phyloP scores from a whole-genome alignment of 2,113 vertebrate species.

The Neoarius graeffei region DNA sequence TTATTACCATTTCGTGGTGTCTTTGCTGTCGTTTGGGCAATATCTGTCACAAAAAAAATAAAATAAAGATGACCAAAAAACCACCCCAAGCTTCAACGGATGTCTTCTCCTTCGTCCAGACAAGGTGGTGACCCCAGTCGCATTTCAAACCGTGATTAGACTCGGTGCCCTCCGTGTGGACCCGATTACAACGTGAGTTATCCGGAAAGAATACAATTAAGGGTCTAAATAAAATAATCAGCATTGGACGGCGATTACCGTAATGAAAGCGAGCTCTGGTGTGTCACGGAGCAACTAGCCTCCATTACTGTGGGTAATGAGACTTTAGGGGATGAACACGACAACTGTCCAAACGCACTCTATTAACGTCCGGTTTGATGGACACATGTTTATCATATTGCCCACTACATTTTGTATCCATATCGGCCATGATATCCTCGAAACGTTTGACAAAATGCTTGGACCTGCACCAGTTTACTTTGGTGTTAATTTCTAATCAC shows the following conservation, averaged over 20 bases:
- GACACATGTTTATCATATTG: slow-evolving; percentile 51
- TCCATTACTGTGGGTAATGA: slow-evolving; percentile 96
- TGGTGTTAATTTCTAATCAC: slow-evolving; percentile 4
- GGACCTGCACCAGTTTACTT: neutral
- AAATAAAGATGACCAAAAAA: neutral
- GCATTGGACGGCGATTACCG: slow-evolving; percentile 99
- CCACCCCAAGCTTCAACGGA: slow-evolving; percentile 30
- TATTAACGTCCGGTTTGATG: slow-evolving; percentile 47
- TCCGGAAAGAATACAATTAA: slow-evolving; percentile 99
- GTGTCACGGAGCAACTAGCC: slow-evolving; percentile 96
- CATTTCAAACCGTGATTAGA: slow-evolving; percentile 96
- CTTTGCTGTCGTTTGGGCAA: slow-evolving; percentile 18
- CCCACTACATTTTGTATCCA: slow-evolving; percentile 5
- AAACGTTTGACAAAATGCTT: slow-evolving; percentile 9
- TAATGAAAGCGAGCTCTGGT: slow-evolving; percentile 96
- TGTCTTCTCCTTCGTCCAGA: slow-evolving; percentile 69
- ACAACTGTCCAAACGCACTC: slow-evolving; percentile 68
- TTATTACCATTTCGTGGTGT: neutral
- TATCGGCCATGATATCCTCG: neutral
- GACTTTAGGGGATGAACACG: slow-evolving; percentile 88
- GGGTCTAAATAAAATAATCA: slow-evolving; percentile 99
- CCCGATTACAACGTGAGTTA: slow-evolving; percentile 99
- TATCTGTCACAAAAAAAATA: slow-evolving; percentile 25
- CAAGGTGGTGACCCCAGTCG: slow-evolving; percentile 70
- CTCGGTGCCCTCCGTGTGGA: slow-evolving; percentile 92